These are phyloP conservation scores for Erebia ligea DNA, from an alignment of 2,888 invertebrate species.

Conservation along the genomic window DNA sequence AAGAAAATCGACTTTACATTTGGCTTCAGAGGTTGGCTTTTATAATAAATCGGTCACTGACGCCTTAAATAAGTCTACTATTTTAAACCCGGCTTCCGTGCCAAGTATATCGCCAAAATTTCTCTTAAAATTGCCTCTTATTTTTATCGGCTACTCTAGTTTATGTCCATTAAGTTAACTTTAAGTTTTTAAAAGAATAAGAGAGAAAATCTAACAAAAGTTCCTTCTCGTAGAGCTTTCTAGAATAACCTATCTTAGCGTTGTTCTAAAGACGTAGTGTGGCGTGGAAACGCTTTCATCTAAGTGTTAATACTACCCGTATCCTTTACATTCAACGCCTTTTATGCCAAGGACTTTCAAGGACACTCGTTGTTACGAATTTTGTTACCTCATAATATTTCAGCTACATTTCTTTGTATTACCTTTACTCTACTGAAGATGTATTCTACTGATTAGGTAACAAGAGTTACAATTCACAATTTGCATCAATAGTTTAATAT, in stretches of 20 bases:
- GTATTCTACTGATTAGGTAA: neutral
- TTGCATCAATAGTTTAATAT: neutral
- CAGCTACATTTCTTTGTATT: neutral
- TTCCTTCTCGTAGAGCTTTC: neutral
- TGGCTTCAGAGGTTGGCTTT: neutral
- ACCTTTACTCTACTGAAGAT: too few relatives aligned
- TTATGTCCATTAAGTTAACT: neutral
- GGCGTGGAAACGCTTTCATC: slow-evolving; percentile 1
- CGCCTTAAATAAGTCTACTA: slow-evolving; percentile 9
- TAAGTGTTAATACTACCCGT: slow-evolving; percentile 8
- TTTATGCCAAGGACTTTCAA: neutral
- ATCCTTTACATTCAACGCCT: slow-evolving; percentile 2
- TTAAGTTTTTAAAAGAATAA: neutral
- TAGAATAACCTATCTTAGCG: neutral
- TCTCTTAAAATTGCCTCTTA: neutral
- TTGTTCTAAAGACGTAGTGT: neutral
- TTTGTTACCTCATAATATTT: neutral
- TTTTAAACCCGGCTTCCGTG: slow-evolving; percentile 1
- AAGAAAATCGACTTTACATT: neutral
- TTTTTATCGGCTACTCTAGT: neutral
- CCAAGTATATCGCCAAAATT: slow-evolving; percentile 19
- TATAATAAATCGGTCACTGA: slow-evolving; percentile 6
- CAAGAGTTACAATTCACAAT: neutral
- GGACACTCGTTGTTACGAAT: neutral
- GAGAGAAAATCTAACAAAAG: neutral